A percentile compares a stretch with the other conserved stretches of the same genome.
Evolutionary conservation across 2,888 invertebrate species (phyloP).

Genomic region (Emmelina monodactyla): DNA sequence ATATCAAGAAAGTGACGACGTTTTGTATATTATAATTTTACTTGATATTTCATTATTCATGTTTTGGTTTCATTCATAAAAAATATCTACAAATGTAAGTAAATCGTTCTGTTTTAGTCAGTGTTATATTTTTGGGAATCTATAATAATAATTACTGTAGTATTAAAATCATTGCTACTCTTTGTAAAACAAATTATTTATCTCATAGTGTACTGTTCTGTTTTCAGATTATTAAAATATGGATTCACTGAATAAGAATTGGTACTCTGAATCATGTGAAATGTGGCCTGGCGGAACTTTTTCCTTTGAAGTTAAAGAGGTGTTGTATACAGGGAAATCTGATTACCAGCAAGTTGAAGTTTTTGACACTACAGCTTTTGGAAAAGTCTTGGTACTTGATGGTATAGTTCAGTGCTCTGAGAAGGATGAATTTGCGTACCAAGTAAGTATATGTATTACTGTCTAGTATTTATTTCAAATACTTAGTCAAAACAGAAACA

Average conservation of each 20-base stretch:
- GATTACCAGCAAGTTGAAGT: slow-evolving; percentile 86
- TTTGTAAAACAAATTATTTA: too few relatives aligned
- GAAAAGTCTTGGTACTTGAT: slow-evolving; percentile 88
- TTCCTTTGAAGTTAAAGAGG: slow-evolving; percentile 82
- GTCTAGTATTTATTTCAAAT: not conserved
- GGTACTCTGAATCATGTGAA: slow-evolving; percentile 93
- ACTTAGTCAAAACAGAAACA: not conserved
- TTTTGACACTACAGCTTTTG: slow-evolving; percentile 81
- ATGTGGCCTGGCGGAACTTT: slow-evolving; percentile 92
- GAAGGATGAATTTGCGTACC: slow-evolving; percentile 96
- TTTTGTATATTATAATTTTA: too few relatives aligned
- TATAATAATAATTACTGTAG: too few relatives aligned
- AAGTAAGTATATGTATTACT: slow-evolving; percentile 40
- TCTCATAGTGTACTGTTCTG: too few relatives aligned
- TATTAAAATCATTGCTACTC: too few relatives aligned
- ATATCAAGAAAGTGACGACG: too few relatives aligned
- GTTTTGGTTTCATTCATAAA: too few relatives aligned
- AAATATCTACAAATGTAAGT: too few relatives aligned
- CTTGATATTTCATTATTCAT: too few relatives aligned
- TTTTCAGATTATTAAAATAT: too few relatives aligned
- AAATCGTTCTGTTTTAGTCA: too few relatives aligned
- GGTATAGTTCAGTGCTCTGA: slow-evolving; percentile 97
- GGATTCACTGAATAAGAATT: slow-evolving; percentile 79
- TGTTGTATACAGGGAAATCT: slow-evolving; percentile 82
- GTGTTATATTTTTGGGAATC: too few relatives aligned